Percentiles rank a stretch among this genome's conserved stretches.
These are phyloP conservation scores for Xylophagus ater DNA, from an alignment of 2,888 invertebrate genomes.

Conservation along the genomic window DNA sequence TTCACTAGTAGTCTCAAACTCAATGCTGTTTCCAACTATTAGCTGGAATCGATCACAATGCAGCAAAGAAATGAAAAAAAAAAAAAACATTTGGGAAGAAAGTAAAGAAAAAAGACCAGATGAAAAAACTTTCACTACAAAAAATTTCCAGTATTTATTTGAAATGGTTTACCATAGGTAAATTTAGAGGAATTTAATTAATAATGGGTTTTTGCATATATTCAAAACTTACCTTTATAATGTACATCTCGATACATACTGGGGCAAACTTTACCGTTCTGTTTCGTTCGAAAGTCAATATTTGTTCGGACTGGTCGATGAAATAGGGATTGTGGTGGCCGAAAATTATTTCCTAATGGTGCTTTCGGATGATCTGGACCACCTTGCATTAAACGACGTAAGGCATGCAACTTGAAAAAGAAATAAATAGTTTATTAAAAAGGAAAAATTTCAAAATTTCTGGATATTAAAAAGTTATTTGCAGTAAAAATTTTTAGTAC, in stretches of 20 bases:
- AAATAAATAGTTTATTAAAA: too few species aligned
- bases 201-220: too few species aligned
- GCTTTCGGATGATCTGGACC: conserved; percentile 77
- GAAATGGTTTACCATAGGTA: too few species aligned
- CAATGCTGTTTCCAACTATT: conserved; percentile 81
- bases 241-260: conserved; percentile 88
- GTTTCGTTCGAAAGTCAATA: conserved; percentile 84
- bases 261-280: conserved; percentile 74
- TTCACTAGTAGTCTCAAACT: conserved; percentile 6
- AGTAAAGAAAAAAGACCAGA: background rate
- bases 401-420: conserved; percentile 59
- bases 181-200: too few species aligned
- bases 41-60: too few species aligned
- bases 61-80: conserved; percentile 11
- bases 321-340: conserved; percentile 86
- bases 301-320: conserved; percentile 92
- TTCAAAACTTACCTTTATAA: conserved; percentile 64
- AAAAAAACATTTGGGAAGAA: conserved; percentile 8
- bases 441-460: too few species aligned
- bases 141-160: too few species aligned
- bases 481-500: too few species aligned
- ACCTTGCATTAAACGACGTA: conserved; percentile 80
- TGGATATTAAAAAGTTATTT: too few species aligned
- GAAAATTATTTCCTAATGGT: conserved; percentile 87
- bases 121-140: too few species aligned